phyloP scores from a whole-genome alignment of 2,888 invertebrate species.

The Melikaiella ostensackeni region DNA sequence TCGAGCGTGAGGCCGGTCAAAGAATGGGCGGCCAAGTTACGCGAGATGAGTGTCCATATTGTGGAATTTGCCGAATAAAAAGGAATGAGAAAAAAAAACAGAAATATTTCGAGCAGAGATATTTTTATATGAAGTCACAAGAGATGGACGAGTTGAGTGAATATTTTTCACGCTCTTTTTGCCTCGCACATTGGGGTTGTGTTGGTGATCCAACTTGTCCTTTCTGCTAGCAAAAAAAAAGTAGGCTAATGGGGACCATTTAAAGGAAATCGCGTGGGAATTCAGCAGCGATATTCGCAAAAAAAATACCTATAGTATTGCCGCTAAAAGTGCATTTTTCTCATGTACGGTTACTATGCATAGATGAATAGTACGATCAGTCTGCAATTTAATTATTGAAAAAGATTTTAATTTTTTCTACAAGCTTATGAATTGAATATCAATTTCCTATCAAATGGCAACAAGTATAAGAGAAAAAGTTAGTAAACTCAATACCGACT shows the following conservation, averaged over 20 bases:
- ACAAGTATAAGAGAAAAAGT: no score
- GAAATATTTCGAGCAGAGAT: background rate
- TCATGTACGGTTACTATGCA: slow-evolving; percentile 1
- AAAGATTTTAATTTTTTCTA: slow-evolving; percentile 2
- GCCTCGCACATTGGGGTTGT: background rate
- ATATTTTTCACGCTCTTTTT: slow-evolving; percentile 19
- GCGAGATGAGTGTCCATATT: no score
- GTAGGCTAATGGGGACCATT: slow-evolving; percentile 35
- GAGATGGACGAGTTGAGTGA: background rate
- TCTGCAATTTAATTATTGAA: slow-evolving; percentile 23
- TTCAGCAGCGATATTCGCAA: slow-evolving; percentile 15
- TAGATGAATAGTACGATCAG: slow-evolving; percentile 4
- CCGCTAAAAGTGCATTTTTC: slow-evolving; percentile 5
- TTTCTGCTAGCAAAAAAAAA: slow-evolving; percentile 27
- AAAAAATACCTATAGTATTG: slow-evolving; percentile 8
- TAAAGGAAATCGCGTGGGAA: slow-evolving; percentile 17
- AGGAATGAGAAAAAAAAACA: background rate
- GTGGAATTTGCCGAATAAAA: background rate
- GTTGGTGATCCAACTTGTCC: slow-evolving; percentile 17
- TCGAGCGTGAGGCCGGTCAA: no score
- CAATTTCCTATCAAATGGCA: slow-evolving; percentile 9
- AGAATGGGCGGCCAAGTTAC: no score
- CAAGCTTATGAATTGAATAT: slow-evolving; percentile 1
- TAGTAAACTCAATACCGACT: no score
- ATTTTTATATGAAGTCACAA: slow-evolving; percentile 17